Evolutionary conservation across 2,797 vertebrate species (phyloP), one percentile per base, ranked within the genome.

Genomic region (Vespertilio murinus): DNA sequence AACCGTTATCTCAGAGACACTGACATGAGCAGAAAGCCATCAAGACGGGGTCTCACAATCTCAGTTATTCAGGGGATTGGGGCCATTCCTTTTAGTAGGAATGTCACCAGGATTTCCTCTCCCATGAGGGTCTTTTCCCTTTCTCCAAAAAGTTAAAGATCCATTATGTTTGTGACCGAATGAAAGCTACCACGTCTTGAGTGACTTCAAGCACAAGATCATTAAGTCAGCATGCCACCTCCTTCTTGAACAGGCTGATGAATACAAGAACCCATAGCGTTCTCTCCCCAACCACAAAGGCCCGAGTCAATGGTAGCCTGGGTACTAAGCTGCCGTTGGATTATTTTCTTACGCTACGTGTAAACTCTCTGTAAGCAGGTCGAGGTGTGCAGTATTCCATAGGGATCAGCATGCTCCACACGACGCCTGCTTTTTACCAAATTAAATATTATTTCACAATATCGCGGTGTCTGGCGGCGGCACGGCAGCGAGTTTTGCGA

Each of bases 401-500:
- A 45, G 56, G 88, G 54, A 91, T 81, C 85, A 89, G 18, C 71
- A 91, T 20, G 11, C 79, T 71, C 89, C 40, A 49, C 5, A 67
- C 74, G 70, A 77, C 6, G 61, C 88, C 88, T 94, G 12, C 49
- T 82, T 64, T 97, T 64, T 64, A 91, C 16, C 45, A 94, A 77
- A 42, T 87, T 95, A 75, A 95, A 93, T 16, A 47, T 47, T 79
- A 54, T 65, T 96, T 95, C 35, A 56, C 13, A 75, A 40, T 78
- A 95, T 92, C 81, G 25, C 28, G 90, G 28, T 81, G 96, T 70
- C 75, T 92, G 96, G 91, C 80, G 78, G 91, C 35, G 33, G 33
- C 47, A 82, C 2, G 28, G 65, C 77, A 71, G 23, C 95, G 40
- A 95, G 69, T 94, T 95, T 59, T 97, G 54, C 97, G 70, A 80